Percentiles rank a stretch among this genome's conserved stretches.
Evolutionary conservation across 2,797 vertebrate genomes (phyloP).

Genomic region (Yasuhikotakia modesta): DNA sequence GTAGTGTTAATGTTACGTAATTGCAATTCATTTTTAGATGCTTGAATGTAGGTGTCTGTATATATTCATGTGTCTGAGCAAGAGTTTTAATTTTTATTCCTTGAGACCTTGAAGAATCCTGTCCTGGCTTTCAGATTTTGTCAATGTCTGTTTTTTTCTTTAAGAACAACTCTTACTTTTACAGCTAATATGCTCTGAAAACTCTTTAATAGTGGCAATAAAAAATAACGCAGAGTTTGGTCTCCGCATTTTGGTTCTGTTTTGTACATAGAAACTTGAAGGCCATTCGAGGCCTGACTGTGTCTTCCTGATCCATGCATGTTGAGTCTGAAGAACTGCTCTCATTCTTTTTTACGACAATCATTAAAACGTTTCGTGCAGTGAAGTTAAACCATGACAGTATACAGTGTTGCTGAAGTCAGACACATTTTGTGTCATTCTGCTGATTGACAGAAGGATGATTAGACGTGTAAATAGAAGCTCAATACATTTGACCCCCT

Average conservation of each 20-base stretch:
- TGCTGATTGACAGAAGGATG: slow-evolving; percentile 33
- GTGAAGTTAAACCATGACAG: slow-evolving; percentile 36
- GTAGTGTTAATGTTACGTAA: slow-evolving; percentile 60
- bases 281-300: slow-evolving; percentile 29
- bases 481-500: slow-evolving; percentile 50
- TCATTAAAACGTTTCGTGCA: slow-evolving; percentile 26
- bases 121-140: not conserved
- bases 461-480: slow-evolving; percentile 52
- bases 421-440: not conserved
- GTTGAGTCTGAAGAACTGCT: slow-evolving; percentile 28
- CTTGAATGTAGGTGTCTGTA: slow-evolving; percentile 44
- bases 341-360: slow-evolving; percentile 30
- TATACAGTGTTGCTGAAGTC: slow-evolving; percentile 22
- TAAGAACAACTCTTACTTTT: slow-evolving; percentile 33
- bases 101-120: slow-evolving; percentile 36
- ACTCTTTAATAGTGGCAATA: slow-evolving; percentile 33
- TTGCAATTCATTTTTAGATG: slow-evolving; percentile 35
- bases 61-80: slow-evolving; percentile 42
- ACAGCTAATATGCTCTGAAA: slow-evolving; percentile 19
- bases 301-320: slow-evolving; percentile 52
- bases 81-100: slow-evolving; percentile 33
- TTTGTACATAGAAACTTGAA: slow-evolving; percentile 39
- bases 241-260: not conserved
- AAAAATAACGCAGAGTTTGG: slow-evolving; percentile 30
- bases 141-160: slow-evolving; percentile 21